phyloP scores from a whole-genome alignment of 2,797 vertebrate genomes.

The Galaxias olidus region DNA sequence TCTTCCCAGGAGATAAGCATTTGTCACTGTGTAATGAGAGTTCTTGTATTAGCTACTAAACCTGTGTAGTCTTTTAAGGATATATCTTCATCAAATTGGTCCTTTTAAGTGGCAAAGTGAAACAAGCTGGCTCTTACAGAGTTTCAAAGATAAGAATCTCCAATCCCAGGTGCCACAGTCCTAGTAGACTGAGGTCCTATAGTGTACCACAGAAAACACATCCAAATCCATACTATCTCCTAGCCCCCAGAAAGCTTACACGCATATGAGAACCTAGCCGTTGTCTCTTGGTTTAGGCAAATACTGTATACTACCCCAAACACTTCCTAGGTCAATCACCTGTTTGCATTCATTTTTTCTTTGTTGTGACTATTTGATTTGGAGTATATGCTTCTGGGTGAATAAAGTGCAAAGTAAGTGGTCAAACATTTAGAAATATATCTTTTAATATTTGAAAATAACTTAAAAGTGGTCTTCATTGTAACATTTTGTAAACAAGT shows the following conservation, averaged over 20 bases:
- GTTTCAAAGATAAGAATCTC: slow-evolving; percentile 19
- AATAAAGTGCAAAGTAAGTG: too few relatives aligned
- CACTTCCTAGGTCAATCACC: too few relatives aligned
- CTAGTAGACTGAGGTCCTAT: slow-evolving; percentile 8
- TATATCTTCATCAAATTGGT: slow-evolving; percentile 25
- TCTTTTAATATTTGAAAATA: too few relatives aligned
- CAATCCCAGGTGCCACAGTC: slow-evolving; percentile 21
- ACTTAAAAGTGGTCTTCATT: too few relatives aligned
- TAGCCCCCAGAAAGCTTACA: slow-evolving; percentile 36
- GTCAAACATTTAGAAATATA: too few relatives aligned
- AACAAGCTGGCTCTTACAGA: slow-evolving; percentile 32
- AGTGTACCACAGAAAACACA: slow-evolving; percentile 33
- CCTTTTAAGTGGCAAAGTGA: slow-evolving; percentile 37
- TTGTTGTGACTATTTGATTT: background rate
- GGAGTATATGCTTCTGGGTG: background rate
- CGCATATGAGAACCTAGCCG: slow-evolving; percentile 18
- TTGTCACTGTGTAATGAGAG: slow-evolving; percentile 1
- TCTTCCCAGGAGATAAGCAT: too few relatives aligned
- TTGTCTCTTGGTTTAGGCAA: slow-evolving; percentile 39
- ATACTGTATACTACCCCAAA: too few relatives aligned
- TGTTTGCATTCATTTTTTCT: too few relatives aligned
- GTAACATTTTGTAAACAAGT: too few relatives aligned
- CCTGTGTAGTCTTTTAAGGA: slow-evolving; percentile 21
- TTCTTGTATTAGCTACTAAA: slow-evolving; percentile 11
- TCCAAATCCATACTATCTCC: slow-evolving; percentile 35